Evolutionary conservation across 2,888 invertebrate genomes (phyloP), one percentile per base, ranked within the genome.

Genomic region (Pheosia gnoma): DNA sequence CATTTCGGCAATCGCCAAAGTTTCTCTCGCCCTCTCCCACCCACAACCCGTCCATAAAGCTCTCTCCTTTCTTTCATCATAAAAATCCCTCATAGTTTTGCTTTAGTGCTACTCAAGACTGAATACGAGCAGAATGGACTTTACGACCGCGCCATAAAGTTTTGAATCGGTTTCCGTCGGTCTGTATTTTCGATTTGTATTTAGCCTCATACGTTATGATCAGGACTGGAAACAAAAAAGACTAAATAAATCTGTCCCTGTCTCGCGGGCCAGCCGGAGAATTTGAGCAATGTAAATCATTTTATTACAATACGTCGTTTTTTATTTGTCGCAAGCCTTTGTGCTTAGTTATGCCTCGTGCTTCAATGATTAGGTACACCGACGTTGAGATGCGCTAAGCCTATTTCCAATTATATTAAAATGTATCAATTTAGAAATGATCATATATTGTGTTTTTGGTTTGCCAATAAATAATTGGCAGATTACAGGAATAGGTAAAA

Each of bases 231-330:
- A 85, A 84, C 84, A 88, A 91, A 92, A 90, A 89, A 85, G 83
- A 75, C 82, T 77, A 89, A 89, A 90, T 88, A 89, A 89, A 88
- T 90, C 86, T 89, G 87, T 91, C 89, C 84, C 84, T 85, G 87
- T 87, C 89, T 86, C 83, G 84, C 82, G 83, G 75, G 83, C 82
- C 84, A 80, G 85, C 85, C 79, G 83, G 83, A 83, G 90, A 91
- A 91, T 91, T 90, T 89, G 87, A 90, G 90, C 86, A 90, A 91
- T 90, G 92, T 91, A 91, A 91, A 91, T 91, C 90, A 90, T 91
- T 91, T 91, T 90, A 91, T 91, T 90, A 90, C 89, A 88, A 87
- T 85, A 77, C 82, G 77, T 85, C 82, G 80, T 87, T 86, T 89
- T 90, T 91, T 90, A 84, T 86, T 86, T 80, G 78, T 77, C 74